Conservation (phyloP, 2,113 vertebrate species). For the Cervus canadensis region DNA sequence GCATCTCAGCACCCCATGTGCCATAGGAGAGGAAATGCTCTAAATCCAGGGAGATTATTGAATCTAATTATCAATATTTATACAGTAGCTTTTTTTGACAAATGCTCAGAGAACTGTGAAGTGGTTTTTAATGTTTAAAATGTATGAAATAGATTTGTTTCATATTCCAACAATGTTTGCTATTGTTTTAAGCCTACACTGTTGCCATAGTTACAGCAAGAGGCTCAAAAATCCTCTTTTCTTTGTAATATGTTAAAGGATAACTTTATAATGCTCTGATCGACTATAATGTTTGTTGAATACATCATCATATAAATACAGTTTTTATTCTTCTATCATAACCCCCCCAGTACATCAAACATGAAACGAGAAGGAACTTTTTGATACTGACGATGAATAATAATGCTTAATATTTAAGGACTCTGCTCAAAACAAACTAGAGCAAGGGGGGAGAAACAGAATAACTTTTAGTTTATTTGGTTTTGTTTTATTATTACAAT, state of each 20-base stretch:
- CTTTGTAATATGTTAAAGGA: background rate
- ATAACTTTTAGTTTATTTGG: background rate
- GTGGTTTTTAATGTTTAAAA: background rate
- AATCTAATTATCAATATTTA: background rate
- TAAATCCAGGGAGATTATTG: background rate
- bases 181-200: background rate
- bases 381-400: background rate
- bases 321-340: background rate
- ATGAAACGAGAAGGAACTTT: background rate
- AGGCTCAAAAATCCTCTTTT: background rate
- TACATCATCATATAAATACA: background rate
- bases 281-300: background rate
- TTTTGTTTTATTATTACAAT: background rate
- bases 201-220: constrained; percentile 18
- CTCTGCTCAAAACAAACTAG: background rate
- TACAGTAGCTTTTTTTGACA: background rate
- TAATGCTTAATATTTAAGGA: background rate
- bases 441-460: background rate
- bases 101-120: background rate
- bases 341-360: background rate
- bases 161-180: background rate
- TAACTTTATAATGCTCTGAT: background rate
- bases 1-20: background rate
- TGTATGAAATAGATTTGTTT: background rate
- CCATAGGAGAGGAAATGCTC: background rate